phyloP scores from a whole-genome alignment of 2,888 invertebrate genomes.

The Parapristionchus giblindavisi region DNA sequence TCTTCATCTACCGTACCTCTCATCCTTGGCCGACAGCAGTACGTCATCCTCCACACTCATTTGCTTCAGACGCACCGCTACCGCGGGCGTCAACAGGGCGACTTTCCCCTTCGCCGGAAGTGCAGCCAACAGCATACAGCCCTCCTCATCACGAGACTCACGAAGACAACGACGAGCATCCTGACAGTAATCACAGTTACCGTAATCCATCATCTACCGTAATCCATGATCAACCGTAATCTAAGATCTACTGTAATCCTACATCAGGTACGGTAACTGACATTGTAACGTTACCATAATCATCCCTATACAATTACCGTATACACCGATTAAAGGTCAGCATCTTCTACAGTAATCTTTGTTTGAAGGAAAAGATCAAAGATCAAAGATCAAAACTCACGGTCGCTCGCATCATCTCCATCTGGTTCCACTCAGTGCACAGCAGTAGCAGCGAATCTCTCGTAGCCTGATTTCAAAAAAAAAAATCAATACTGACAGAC shows the following conservation, averaged over 20 bases:
- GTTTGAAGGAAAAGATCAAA: too few species aligned
- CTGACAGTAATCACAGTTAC: neutral
- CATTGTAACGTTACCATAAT: too few species aligned
- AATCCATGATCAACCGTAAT: neutral
- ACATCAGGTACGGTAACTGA: neutral
- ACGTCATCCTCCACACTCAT: conserved; percentile 8
- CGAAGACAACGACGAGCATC: conserved; percentile 28
- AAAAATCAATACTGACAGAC: too few species aligned
- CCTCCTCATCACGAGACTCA: conserved; percentile 28
- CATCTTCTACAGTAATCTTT: too few species aligned
- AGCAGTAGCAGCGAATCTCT: conserved; percentile 29
- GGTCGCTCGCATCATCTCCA: conserved; percentile 23
- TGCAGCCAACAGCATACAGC: neutral
- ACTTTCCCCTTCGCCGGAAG: conserved; percentile 3
- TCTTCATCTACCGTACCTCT: conserved; percentile 24
- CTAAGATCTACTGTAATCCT: neutral
- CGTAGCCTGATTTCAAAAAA: conserved; percentile 23
- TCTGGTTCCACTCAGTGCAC: conserved; percentile 27
- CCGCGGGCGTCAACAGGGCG: conserved; percentile 8
- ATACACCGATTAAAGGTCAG: too few species aligned
- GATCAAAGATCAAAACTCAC: too few species aligned
- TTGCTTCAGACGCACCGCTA: conserved; percentile 15
- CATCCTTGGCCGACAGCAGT: conserved; percentile 22
- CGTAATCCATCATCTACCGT: too few species aligned
- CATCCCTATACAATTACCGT: too few species aligned